Conservation (phyloP, 2,797 vertebrate species). For the Pygocentrus nattereri region DNA sequence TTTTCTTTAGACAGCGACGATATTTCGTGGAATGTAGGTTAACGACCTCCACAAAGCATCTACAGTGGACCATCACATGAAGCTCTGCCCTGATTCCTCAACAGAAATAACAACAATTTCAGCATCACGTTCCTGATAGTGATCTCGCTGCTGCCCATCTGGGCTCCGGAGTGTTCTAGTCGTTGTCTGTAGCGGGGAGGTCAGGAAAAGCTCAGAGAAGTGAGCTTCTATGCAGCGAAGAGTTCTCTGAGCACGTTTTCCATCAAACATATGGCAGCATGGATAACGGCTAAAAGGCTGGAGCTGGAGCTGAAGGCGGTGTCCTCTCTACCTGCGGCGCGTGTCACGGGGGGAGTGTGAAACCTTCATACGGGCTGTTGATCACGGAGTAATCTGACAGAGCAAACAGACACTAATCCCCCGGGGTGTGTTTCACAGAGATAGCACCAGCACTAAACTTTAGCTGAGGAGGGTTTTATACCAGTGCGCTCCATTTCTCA, state of each 20-base stretch:
- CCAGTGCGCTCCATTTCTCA: constrained; percentile 69
- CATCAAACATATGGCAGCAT: constrained; percentile 14
- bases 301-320: background rate
- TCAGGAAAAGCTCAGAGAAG: background rate
- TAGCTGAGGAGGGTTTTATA: constrained; percentile 56
- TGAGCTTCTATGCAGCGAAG: background rate
- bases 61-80: too few species aligned
- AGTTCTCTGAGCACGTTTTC: background rate
- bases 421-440: constrained; percentile 53
- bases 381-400: constrained; percentile 64
- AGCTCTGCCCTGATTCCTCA: background rate
- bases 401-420: constrained; percentile 65
- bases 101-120: background rate
- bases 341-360: constrained; percentile 36
- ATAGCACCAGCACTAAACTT: constrained; percentile 59
- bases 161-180: background rate
- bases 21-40: too few species aligned
- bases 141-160: background rate
- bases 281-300: constrained; percentile 18
- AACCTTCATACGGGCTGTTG: constrained; percentile 57
- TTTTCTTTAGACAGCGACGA: too few species aligned
- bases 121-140: background rate
- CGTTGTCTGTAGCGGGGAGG: background rate
- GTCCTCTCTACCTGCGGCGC: constrained; percentile 40
- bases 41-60: too few species aligned